A percentile compares a stretch with the other conserved stretches of the same genome.
Evolutionary conservation across 2,888 invertebrate genomes (phyloP).

Genomic region (Tryphoninae sp.): DNA sequence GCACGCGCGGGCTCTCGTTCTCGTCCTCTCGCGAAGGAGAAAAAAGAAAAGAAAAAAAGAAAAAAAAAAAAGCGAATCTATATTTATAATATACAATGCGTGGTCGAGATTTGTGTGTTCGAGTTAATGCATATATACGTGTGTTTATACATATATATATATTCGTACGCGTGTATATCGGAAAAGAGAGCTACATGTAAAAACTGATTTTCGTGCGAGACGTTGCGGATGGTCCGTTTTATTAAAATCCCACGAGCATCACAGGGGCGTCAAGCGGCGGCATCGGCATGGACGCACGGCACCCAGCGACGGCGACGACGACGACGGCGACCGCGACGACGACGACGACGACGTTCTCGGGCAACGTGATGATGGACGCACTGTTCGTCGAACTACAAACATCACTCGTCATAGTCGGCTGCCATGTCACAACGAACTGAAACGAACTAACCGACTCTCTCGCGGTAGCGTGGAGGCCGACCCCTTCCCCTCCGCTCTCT

Average conservation of each 20-base stretch:
- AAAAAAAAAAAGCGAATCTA: conserved; percentile 27
- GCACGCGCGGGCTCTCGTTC: conserved; percentile 65
- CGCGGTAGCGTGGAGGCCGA: neutral
- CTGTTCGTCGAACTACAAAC: conserved; percentile 57
- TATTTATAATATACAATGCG: conserved; percentile 41
- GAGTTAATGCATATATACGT: neutral
- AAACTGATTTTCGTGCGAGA: conserved; percentile 48
- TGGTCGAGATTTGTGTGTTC: neutral
- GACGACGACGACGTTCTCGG: conserved; percentile 40
- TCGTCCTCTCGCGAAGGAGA: conserved; percentile 50
- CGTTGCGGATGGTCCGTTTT: conserved; percentile 37
- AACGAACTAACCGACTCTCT: conserved; percentile 30
- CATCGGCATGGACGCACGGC: neutral
- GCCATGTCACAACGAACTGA: conserved; percentile 72
- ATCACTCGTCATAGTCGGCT: conserved; percentile 78
- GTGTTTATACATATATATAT: conserved; percentile 18
- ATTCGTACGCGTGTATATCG: conserved; percentile 5
- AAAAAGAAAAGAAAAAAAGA: conserved; percentile 37
- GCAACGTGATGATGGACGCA: conserved; percentile 62
- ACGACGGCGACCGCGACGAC: neutral
- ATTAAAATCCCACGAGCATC: conserved; percentile 38
- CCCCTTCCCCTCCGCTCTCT: conserved; percentile 12
- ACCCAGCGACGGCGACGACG: neutral
- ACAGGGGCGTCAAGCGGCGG: neutral
- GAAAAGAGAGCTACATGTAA: conserved; percentile 42